Base-by-base conservation (phyloP, 2,888 invertebrate species). In the Aromia moschata region DNA sequence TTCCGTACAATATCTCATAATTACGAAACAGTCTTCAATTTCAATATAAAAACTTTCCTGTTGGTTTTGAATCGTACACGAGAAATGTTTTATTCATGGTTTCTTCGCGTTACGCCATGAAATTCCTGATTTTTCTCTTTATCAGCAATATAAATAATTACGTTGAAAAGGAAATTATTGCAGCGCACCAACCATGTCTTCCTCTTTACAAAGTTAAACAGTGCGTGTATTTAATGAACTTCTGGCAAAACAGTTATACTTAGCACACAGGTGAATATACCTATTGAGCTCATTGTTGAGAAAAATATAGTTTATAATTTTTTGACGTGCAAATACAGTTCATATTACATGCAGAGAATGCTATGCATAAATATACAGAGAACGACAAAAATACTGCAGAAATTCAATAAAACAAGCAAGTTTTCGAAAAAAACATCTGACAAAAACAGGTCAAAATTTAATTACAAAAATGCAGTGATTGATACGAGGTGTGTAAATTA, bases 161-260 rank as follows among this genome's bases (percentile, higher is more conserved):
- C 15, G 37, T 33, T 38, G 49, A 49, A 49, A 49, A 49, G 38
- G 49, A 49, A 49, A 49, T 49, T 38, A 49, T 38, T 38, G 14
- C 15, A 38, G 49, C 11, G 14, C 49, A 49, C 5, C 38, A 38
- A 40, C 49, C 49, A 49, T 49, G n/a, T 38, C 49, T 49, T 36
- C 12, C 38, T 25, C 49, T 38, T 20, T 30, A 14, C 15, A 2
- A 11, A 47, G 38, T 38, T 49, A 49, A 49, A 18, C 38, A 49
- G 49, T 38, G 49, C 49, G 49, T 49, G 49, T 49, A 49, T 49
- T 49, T 49, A 49, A 49, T 38, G 49, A 49, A 38, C 30, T 30
- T 38, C 38, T 38, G 38, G 38, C 38, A 16, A 20, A 49, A 49
- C 49, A 38, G 49, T 49, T 49, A 49, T 11, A 33, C 10, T 33